Percentiles rank a stretch among this genome's conserved stretches.
Conservation (phyloP, 2,113 vertebrate genomes). For the Sinocyclocheilus grahami region DNA sequence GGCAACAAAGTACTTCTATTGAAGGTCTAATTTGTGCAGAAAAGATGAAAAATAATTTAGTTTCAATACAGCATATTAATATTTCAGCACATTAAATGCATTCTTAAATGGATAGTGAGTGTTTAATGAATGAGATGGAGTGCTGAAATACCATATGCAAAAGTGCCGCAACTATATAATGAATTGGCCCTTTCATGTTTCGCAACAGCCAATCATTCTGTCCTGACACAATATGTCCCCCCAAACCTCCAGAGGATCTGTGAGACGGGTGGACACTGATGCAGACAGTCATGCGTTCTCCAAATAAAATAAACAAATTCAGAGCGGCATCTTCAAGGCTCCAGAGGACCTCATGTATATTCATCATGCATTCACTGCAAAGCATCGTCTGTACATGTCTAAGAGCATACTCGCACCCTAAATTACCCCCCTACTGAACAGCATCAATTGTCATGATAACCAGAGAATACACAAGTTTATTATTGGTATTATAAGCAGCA, state of each 20-base stretch:
- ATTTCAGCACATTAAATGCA: background rate
- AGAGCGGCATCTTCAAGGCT: slow-evolving; percentile 18
- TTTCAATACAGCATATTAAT: background rate
- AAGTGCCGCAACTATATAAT: background rate
- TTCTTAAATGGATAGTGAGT: background rate
- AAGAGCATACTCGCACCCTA: background rate
- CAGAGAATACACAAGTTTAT: background rate
- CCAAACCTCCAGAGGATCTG: background rate
- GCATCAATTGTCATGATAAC: background rate
- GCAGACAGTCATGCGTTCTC: background rate
- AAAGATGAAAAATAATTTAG: background rate
- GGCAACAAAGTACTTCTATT: too few relatives aligned
- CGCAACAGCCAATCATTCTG: background rate
- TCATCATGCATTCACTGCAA: slow-evolving; percentile 40
- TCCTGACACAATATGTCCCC: background rate
- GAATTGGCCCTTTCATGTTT: slow-evolving; percentile 5
- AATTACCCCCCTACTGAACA: background rate
- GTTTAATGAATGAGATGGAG: background rate
- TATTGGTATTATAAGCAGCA: slow-evolving; percentile 1
- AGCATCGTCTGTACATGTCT: slow-evolving; percentile 17
- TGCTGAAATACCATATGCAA: background rate
- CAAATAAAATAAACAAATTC: slow-evolving; percentile 20
- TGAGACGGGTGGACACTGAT: background rate
- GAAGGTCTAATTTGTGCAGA: background rate
- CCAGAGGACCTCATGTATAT: slow-evolving; percentile 44